Evolutionary conservation across 2,113 vertebrate species (phyloP).

Genomic region (Nettapus auritus): DNA sequence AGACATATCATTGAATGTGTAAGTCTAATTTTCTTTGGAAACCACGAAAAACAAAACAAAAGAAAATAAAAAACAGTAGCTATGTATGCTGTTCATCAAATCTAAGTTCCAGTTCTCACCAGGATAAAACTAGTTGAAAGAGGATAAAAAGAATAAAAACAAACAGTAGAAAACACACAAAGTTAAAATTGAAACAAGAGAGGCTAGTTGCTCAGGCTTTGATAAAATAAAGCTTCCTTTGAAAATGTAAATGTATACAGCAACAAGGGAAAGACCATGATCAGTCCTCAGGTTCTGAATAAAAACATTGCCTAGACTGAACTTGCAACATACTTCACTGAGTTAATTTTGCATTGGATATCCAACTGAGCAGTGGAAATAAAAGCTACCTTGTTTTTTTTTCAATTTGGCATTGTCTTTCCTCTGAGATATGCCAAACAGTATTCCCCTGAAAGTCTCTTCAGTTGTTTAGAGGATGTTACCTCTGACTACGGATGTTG

Average conservation of each 20-base stretch:
- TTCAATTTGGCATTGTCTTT: not conserved
- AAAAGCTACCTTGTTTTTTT: not conserved
- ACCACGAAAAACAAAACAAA: not conserved
- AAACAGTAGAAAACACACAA: constrained; percentile 22
- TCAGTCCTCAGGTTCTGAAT: not conserved
- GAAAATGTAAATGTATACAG: constrained; percentile 35
- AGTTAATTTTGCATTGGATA: not conserved
- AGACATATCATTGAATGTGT: not conserved
- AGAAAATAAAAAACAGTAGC: not conserved
- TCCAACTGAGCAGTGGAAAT: not conserved
- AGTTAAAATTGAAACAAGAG: constrained; percentile 18
- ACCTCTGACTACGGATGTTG: not conserved
- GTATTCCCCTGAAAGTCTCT: not conserved
- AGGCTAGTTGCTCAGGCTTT: not conserved
- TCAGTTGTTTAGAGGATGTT: not conserved
- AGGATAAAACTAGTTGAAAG: constrained; percentile 39
- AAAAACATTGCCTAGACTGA: not conserved
- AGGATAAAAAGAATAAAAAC: constrained; percentile 28
- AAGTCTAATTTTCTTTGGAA: not conserved
- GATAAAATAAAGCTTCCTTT: constrained; percentile 51
- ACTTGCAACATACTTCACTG: not conserved
- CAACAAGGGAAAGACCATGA: not conserved
- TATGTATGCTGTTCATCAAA: not conserved
- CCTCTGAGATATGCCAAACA: not conserved
- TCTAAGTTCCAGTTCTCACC: not conserved